These are phyloP conservation scores for Deilephila porcellus DNA, from an alignment of 2,888 invertebrate species.

Conservation along the genomic window DNA sequence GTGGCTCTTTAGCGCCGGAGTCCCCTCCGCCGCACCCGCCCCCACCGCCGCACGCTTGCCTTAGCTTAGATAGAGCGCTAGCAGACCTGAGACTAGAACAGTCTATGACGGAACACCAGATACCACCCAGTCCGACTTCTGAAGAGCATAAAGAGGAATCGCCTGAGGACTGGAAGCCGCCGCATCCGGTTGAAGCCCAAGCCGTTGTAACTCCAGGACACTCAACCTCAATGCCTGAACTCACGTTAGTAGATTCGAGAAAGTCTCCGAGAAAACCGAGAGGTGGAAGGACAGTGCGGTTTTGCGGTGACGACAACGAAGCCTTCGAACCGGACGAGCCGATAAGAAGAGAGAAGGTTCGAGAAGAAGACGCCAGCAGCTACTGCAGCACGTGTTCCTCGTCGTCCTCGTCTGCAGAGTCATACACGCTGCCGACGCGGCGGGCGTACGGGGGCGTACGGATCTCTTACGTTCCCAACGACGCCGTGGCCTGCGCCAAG, in stretches of 20 bases:
- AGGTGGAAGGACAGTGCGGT: conserved; percentile 75
- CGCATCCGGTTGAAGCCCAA: conserved; percentile 79
- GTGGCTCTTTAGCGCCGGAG: conserved; percentile 83
- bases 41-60: conserved; percentile 75
- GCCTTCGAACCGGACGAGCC: conserved; percentile 79
- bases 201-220: conserved; percentile 82
- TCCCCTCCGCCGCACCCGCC: conserved; percentile 82
- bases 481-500: conserved; percentile 93
- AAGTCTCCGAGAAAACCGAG: conserved; percentile 63
- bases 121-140: conserved; percentile 82
- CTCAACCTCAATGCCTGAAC: conserved; percentile 79
- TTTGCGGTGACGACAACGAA: conserved; percentile 78
- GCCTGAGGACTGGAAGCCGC: conserved; percentile 83
- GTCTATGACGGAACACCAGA: conserved; percentile 87
- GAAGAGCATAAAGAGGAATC: conserved; percentile 64
- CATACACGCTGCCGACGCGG: conserved; percentile 93
- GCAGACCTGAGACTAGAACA: conserved; percentile 86
- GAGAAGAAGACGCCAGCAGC: conserved; percentile 89
- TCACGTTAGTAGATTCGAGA: conserved; percentile 79
- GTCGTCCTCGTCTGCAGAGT: conserved; percentile 94
- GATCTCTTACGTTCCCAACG: conserved; percentile 97
- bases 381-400: conserved; percentile 96
- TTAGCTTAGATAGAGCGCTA: conserved; percentile 75
- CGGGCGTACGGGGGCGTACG: conserved; percentile 94
- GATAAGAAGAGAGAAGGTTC: conserved; percentile 59